phyloP scores from a whole-genome alignment of 2,888 invertebrate genomes.

The Campaea margaritaria region DNA sequence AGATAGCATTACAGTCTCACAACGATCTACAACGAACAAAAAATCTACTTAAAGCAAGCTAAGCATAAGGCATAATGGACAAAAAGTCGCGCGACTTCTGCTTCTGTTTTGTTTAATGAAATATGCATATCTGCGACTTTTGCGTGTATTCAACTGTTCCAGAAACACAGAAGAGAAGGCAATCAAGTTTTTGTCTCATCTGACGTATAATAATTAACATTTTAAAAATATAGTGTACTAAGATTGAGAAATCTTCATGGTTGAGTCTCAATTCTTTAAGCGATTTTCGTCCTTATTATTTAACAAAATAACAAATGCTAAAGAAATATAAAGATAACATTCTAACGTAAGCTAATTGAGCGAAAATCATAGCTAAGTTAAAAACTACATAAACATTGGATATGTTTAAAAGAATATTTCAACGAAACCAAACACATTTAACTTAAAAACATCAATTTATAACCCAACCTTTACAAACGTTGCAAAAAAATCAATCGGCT shows the following conservation, averaged over 20 bases:
- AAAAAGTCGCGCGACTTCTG: background rate
- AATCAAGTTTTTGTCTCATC: too few relatives aligned
- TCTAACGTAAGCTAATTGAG: slow-evolving; percentile 4
- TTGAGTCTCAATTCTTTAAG: too few relatives aligned
- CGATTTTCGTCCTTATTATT: too few relatives aligned
- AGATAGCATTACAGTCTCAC: slow-evolving; percentile 46
- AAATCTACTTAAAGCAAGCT: slow-evolving; percentile 8
- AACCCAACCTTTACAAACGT: background rate
- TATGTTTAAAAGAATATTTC: too few relatives aligned
- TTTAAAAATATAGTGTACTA: too few relatives aligned
- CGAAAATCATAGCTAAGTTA: slow-evolving; percentile 2
- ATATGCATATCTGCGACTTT: background rate
- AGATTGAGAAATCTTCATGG: background rate
- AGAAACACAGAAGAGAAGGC: too few relatives aligned
- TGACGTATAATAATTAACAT: too few relatives aligned
- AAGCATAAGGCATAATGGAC: background rate
- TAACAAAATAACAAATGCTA: too few relatives aligned
- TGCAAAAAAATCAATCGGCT: background rate
- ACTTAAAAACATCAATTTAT: too few relatives aligned
- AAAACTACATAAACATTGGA: background rate
- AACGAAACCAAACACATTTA: too few relatives aligned
- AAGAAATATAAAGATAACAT: background rate
- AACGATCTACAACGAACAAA: slow-evolving; percentile 36
- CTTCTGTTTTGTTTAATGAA: background rate
- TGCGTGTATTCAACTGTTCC: background rate